Base-by-base conservation (phyloP, 2,797 vertebrate genomes). In the Capromys pilorides region DNA sequence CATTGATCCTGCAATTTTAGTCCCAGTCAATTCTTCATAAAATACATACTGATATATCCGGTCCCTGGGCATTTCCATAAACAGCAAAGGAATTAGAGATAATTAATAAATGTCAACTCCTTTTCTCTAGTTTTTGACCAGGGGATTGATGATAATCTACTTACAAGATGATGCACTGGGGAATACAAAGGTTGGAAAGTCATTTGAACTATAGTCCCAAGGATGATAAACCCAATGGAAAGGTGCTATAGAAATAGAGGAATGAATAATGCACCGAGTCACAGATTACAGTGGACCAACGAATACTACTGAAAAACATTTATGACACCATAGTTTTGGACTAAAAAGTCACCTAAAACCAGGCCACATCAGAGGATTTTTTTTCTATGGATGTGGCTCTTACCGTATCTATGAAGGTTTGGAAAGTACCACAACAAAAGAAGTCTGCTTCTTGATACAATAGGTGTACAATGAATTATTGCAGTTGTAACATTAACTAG, bases 401-500 rank as follows among this genome's bases (percentile, higher is more conserved):
- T 95, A 97, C 84, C 93, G 81, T 96, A 89, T 95, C 97, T 98
- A 97, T 97, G 94, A 97, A 95, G 69, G 97, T 96, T 92, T 97
- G 96, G 97, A 97, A 97, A 98, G 94, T 93, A 97, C 77, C 96
- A 97, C 94, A 97, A 92, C 94, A 96, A 96, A 94, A 88, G 95
- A 97, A 97, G 98, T 97, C 97, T 95, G 97, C 98, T 98, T 98
- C 97, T 98, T 98, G 98, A 98, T 98, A 98, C 98, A 98, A 98
- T 98, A 98, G 96, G 96, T 98, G 92, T 98, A 98, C 97, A 98
- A 97, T 98, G 98, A 98, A 97, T 98, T 98, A 98, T 98, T 98
- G 98, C 98, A 98, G 98, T 98, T 98, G 98, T 98, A 98, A 98
- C 98, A 98, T 98, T 98, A 98, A 98, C 97, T 97, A 98, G 98